Base-by-base conservation (phyloP, 2,113 vertebrate species). In the Phasianus colchicus region DNA sequence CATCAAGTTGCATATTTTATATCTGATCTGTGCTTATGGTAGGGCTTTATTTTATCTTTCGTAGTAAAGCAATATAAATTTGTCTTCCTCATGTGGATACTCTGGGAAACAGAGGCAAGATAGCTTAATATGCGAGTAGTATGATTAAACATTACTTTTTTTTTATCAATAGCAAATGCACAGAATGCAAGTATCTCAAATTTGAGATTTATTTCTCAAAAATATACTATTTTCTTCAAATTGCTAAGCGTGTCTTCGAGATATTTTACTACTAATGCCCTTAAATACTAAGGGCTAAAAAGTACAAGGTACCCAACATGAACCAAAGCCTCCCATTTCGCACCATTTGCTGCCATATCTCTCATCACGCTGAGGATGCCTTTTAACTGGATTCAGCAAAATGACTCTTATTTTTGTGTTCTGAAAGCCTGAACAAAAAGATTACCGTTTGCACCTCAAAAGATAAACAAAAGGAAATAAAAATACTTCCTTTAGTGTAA, bases 341-440 rank as follows among this genome's bases (percentile, higher is more conserved):
- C 60, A 30, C 48, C 1, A 25, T 43, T 67, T 47, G 5, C 64
- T 76, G 14, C 32, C 47, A 0, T 86, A 80, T 34, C 83, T 80
- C 60, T 65, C 71, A 91, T 80, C 60, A 32, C 18, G 8, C 60
- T 58, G 10, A 13, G 43, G 30, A 45, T 30, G 40, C 10, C 38
- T 76, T 89, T 76, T 89, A 83, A 91, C 4, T 76, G 79, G 64
- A 95, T 94, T 90, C 79, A 64, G 75, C 13, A 61, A 89, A 94
- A 94, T 65, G 57, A 83, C 58, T 87, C 0, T 0, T 89, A 48
- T 76, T 66, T 80, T 60, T 89, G 54, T 80, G 14, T 71, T 83
- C 60, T 85, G 36, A 85, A 92, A 89, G 42, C 29, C 83, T 66
- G 64, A 92, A 85, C 42, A 91, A 96, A 93, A 17, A 36, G 36